Evolutionary conservation across 2,888 invertebrate genomes (phyloP).

Genomic region (Branchinecta sandiegonensis): DNA sequence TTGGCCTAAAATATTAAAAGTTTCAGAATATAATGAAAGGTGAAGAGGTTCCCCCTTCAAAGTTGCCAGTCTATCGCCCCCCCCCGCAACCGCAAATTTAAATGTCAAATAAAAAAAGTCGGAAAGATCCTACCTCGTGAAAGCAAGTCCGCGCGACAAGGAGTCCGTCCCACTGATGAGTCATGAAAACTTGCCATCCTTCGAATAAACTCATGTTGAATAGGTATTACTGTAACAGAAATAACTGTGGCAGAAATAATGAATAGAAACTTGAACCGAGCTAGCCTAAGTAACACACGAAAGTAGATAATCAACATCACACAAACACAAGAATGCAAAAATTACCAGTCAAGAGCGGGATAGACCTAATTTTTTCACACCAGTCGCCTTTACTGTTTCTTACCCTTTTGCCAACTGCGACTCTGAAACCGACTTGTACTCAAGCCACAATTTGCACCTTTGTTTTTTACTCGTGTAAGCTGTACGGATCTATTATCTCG

Average conservation of each 20-base stretch:
- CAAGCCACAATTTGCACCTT: background rate
- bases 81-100: background rate
- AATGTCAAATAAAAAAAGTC: no score
- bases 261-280: background rate
- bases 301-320: no score
- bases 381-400: background rate
- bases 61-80: background rate
- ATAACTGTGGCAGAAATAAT: background rate
- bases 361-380: no score
- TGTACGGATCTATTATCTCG: constrained; percentile 3
- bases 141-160: no score
- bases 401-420: background rate
- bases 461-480: background rate
- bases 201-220: background rate
- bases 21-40: background rate
- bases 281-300: no score
- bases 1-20: background rate
- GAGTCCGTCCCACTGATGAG: no score
- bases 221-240: background rate
- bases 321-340: no score
- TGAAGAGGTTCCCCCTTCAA: background rate
- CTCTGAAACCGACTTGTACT: background rate
- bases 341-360: no score
- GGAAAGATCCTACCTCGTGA: no score
- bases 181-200: background rate